Evolutionary conservation across 2,888 invertebrate species (phyloP).

Genomic region (Cantharis flavilabris): DNA sequence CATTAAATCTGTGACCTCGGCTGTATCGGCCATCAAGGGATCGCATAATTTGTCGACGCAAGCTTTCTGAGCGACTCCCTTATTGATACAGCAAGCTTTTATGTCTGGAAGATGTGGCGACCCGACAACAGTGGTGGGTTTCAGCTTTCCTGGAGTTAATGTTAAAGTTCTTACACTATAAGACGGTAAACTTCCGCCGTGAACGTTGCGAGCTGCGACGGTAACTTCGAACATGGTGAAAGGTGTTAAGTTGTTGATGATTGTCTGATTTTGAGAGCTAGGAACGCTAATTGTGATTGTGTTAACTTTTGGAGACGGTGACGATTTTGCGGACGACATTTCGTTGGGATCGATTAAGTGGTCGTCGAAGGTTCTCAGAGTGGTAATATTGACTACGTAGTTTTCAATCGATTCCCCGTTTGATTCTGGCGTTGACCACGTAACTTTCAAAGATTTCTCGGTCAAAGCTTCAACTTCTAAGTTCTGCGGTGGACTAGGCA

Average conservation of each 20-base stretch:
- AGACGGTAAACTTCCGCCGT: constrained; percentile 78
- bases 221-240: constrained; percentile 84
- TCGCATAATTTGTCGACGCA: constrained; percentile 82
- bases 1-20: constrained; percentile 79
- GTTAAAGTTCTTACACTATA: constrained; percentile 75
- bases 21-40: constrained; percentile 60
- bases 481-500: constrained; percentile 76
- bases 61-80: constrained; percentile 73
- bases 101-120: constrained; percentile 78
- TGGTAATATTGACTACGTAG: constrained; percentile 74
- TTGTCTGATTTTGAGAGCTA: constrained; percentile 62
- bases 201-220: constrained; percentile 73
- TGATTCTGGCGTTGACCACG: constrained; percentile 70
- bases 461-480: constrained; percentile 74
- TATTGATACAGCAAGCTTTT: constrained; percentile 68
- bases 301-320: constrained; percentile 48
- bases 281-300: constrained; percentile 62
- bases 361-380: constrained; percentile 70
- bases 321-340: constrained; percentile 14
- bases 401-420: constrained; percentile 68
- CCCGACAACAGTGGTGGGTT: constrained; percentile 60
- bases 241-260: constrained; percentile 68
- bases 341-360: constrained; percentile 60
- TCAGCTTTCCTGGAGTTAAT: constrained; percentile 67
- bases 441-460: constrained; percentile 72